Percentiles rank a stretch among this genome's conserved stretches.
Conservation (phyloP, 2,113 vertebrate genomes). For the Rhabdomys dilectus region DNA sequence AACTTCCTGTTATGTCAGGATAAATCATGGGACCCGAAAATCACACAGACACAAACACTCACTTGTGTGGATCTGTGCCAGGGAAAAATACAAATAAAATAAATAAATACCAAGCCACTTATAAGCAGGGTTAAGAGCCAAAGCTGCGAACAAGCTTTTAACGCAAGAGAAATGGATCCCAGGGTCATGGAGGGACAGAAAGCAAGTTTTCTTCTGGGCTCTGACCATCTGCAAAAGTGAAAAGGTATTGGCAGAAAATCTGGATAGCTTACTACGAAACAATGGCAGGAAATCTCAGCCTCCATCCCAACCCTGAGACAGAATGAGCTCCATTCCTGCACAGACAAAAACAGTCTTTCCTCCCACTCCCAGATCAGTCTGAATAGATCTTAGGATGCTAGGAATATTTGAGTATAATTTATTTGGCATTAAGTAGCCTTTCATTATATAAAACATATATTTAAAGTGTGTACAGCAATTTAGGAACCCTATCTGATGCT, state of each 20-base stretch:
- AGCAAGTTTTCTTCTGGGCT: slow-evolving; percentile 64
- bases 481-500: background rate
- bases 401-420: background rate
- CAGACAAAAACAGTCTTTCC: background rate
- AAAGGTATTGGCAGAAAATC: slow-evolving; percentile 80
- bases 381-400: background rate
- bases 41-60: slow-evolving; percentile 38
- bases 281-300: slow-evolving; percentile 93
- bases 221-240: slow-evolving; percentile 82
- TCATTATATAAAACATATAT: background rate
- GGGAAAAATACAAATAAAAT: background rate
- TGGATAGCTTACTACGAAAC: slow-evolving; percentile 84
- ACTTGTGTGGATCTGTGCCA: slow-evolving; percentile 50
- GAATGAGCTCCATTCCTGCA: slow-evolving; percentile 46
- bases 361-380: background rate
- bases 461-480: background rate
- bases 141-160: background rate
- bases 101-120: slow-evolving; percentile 11
- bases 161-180: slow-evolving; percentile 50
- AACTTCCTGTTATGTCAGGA: slow-evolving; percentile 69
- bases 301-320: slow-evolving; percentile 80
- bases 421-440: background rate
- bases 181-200: slow-evolving; percentile 58
- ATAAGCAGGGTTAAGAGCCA: background rate
- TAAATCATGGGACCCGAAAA: slow-evolving; percentile 45